These are phyloP conservation scores for Lycia hirtaria DNA, from an alignment of 2,888 invertebrate species.

Conservation along the genomic window DNA sequence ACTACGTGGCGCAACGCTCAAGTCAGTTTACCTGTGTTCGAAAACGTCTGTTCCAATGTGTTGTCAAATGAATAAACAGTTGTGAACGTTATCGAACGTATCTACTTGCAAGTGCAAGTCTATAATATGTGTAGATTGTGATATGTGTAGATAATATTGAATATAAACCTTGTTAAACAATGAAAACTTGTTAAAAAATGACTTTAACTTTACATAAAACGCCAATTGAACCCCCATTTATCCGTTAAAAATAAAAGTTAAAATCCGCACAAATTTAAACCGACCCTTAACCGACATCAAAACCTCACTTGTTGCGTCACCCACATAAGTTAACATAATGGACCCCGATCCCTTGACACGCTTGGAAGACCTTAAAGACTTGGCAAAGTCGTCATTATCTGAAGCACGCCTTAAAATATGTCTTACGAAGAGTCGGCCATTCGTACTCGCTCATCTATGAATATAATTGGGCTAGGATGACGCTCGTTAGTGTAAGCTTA, in stretches of 20 bases:
- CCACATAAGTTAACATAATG: conserved; percentile 21
- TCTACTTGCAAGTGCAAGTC: too few relatives aligned
- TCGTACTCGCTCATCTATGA: conserved; percentile 72
- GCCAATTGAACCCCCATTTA: conserved; percentile 7
- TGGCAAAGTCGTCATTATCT: conserved; percentile 49
- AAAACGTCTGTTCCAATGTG: too few relatives aligned
- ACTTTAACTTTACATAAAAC: not conserved
- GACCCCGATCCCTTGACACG: conserved; percentile 29
- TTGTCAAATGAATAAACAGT: too few relatives aligned
- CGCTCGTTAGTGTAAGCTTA: conserved; percentile 66
- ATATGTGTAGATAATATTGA: too few relatives aligned
- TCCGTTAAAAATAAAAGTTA: not conserved
- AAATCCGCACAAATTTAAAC: conserved; percentile 1
- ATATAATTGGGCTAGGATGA: conserved; percentile 71
- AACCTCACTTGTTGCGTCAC: conserved; percentile 41
- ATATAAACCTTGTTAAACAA: too few relatives aligned
- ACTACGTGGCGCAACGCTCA: too few relatives aligned
- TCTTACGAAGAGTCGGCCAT: conserved; percentile 38
- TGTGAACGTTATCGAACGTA: too few relatives aligned
- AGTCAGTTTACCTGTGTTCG: too few relatives aligned
- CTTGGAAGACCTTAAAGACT: conserved; percentile 42
- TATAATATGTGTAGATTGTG: too few relatives aligned
- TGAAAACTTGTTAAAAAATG: not conserved
- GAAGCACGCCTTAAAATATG: conserved; percentile 49
- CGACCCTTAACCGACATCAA: conserved; percentile 22